Base-by-base conservation (phyloP, 2,113 vertebrate genomes). In the Neolamprologus hecqui region DNA sequence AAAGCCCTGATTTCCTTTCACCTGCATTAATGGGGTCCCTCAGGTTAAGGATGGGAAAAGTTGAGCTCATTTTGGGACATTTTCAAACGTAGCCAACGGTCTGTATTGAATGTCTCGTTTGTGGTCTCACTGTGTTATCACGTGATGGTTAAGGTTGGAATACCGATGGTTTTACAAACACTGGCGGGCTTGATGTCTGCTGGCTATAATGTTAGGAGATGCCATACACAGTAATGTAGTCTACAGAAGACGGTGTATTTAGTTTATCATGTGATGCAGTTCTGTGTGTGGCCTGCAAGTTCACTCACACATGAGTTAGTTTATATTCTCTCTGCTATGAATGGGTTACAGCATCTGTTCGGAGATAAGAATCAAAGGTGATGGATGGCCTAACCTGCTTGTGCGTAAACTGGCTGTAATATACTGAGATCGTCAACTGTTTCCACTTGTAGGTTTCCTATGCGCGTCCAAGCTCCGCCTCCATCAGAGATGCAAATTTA, bases 401-500 rank as follows among this genome's bases (percentile, higher is more conserved):
- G 26, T 12, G 23, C 1, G 28, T 31, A 47, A 80, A 45, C 15
- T 15, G 51, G 7, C 4, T 79, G 5, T n/a, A 11, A 15, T 45
- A 23, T 85, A n/a, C 65, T 12, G 19, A 40, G 21, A 4, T 84
- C 13, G 19, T 58, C 9, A 82, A 42, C 21, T 31, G 6, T 93
- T 77, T 77, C 53, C 8, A 4, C 14, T 83, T 82, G 23, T 85
- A 97, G 96, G 96, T 99, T 93, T 99, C 99, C 65, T 99, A 99
- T 90, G 99, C 99, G 4, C 97, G 98, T 86, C 99, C 99, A 57
- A 99, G 99, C 95, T 99, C 99, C 2, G 98, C 98, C 93, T 99
- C 99, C 90, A 99, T 99, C 92, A 97, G 99, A 97, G 98, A 99
- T 94, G 98, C 98, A 85, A 99, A 99, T 95, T 95, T 99, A 87